phyloP scores from a whole-genome alignment of 2,888 invertebrate genomes.

The Bugulina stolonifera region DNA sequence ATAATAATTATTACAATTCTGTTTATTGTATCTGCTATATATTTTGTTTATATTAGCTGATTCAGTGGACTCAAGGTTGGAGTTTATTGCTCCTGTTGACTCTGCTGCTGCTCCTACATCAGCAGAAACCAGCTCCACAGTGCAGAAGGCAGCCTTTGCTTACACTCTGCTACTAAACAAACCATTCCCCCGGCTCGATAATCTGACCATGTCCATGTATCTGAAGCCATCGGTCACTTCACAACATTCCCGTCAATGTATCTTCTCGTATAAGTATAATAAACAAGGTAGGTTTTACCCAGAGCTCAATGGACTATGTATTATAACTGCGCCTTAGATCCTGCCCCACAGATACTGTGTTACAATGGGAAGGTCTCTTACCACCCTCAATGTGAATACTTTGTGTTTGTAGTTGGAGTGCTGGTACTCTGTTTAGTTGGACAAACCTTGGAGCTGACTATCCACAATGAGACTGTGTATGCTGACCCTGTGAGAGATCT shows the following conservation, averaged over 20 bases:
- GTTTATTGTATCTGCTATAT: too few relatives aligned
- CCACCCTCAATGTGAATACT: too few relatives aligned
- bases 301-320: neutral
- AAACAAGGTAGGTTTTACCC: neutral
- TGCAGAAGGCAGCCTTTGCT: conserved; percentile 34
- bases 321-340: too few relatives aligned
- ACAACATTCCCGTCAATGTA: conserved; percentile 34
- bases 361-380: too few relatives aligned
- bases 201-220: conserved; percentile 49
- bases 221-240: conserved; percentile 34
- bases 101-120: neutral
- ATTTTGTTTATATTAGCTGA: conserved; percentile 37
- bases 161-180: conserved; percentile 44
- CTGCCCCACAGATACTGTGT: too few relatives aligned
- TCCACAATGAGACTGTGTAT: neutral
- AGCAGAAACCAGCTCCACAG: conserved; percentile 16
- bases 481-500: neutral
- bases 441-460: neutral
- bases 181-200: conserved; percentile 42
- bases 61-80: conserved; percentile 45
- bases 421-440: neutral
- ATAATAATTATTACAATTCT: too few relatives aligned
- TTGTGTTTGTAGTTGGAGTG: too few relatives aligned
- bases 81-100: conserved; percentile 32
- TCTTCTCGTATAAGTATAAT: conserved; percentile 41